Percentiles rank a stretch among this genome's conserved stretches.
These are phyloP conservation scores for Alviniconcha marisindica DNA, from an alignment of 1,140 invertebrate genomes.

Conservation along the genomic window DNA sequence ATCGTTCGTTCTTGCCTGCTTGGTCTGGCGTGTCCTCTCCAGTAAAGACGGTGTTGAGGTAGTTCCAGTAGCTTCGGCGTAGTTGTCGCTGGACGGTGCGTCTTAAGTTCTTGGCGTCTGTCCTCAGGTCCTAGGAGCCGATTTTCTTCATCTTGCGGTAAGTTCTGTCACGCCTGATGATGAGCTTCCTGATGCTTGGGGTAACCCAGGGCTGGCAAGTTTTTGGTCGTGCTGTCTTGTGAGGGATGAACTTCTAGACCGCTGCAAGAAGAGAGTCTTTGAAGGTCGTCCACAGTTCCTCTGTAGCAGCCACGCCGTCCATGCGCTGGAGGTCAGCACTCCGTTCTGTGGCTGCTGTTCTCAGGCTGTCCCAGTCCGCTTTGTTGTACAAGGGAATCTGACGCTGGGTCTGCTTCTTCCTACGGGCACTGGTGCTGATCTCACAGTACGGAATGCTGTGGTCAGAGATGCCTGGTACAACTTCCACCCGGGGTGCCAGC, in stretches of 20 bases:
- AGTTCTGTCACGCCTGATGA: conserved; percentile 24
- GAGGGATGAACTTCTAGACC: conserved; percentile 14
- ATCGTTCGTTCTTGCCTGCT: background rate
- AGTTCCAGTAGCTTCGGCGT: background rate
- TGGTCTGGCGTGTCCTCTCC: background rate
- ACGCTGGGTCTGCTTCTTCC: conserved; percentile 25
- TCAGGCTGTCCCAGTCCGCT: conserved; percentile 39
- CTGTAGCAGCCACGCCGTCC: background rate
- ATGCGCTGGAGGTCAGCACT: background rate
- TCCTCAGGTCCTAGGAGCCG: background rate
- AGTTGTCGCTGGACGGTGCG: background rate
- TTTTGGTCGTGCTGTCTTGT: conserved; percentile 38
- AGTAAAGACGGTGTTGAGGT: background rate
- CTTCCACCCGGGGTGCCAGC: conserved; percentile 1
- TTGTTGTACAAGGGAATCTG: conserved; percentile 40
- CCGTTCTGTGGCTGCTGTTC: background rate
- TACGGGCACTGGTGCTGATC: conserved; percentile 1
- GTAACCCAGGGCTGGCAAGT: conserved; percentile 34
- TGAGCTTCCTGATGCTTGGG: conserved; percentile 8
- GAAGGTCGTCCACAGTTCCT: background rate
- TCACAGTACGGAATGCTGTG: conserved; percentile 44
- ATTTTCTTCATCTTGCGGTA: conserved; percentile 39
- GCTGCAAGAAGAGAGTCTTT: background rate
- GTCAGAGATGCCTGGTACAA: conserved; percentile 44
- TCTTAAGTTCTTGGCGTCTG: conserved; percentile 35